phyloP scores from a whole-genome alignment of 2,888 invertebrate genomes.

The Agelastica alni region DNA sequence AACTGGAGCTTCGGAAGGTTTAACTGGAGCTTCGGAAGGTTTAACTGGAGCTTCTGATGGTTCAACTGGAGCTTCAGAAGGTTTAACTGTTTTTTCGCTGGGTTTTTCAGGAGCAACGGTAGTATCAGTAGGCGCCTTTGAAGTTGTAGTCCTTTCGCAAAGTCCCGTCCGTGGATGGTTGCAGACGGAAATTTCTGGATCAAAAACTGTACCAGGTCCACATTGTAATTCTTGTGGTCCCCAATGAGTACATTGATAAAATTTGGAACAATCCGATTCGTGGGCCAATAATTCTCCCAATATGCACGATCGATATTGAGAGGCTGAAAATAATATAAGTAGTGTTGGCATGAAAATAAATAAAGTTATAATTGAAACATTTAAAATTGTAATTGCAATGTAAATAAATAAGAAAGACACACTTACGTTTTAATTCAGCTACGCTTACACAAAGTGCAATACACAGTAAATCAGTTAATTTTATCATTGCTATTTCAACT shows the following conservation, averaged over 20 bases:
- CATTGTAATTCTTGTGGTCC: slow-evolving; percentile 9
- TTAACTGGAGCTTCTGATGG: too few species aligned
- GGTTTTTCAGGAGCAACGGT: too few species aligned
- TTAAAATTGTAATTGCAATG: background rate
- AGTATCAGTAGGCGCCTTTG: background rate
- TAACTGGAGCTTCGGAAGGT: too few species aligned
- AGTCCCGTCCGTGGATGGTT: slow-evolving; percentile 1
- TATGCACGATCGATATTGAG: slow-evolving; percentile 8
- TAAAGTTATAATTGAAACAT: background rate
- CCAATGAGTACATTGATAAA: slow-evolving; percentile 16
- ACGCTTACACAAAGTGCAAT: background rate
- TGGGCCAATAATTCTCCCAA: slow-evolving; percentile 4
- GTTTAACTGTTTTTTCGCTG: too few species aligned
- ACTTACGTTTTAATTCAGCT: background rate
- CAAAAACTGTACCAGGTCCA: slow-evolving; percentile 9
- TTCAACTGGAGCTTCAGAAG: too few species aligned
- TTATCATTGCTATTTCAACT: too few species aligned
- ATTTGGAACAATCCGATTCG: slow-evolving; percentile 17
- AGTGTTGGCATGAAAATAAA: background rate
- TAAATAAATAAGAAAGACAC: background rate
- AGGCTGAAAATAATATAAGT: slow-evolving; percentile 12
- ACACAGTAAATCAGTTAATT: background rate
- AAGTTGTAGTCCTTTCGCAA: background rate
- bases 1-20: too few species aligned
- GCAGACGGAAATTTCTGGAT: slow-evolving; percentile 10